Base-by-base conservation (phyloP, 2,113 vertebrate genomes). In the Labeo catla region DNA sequence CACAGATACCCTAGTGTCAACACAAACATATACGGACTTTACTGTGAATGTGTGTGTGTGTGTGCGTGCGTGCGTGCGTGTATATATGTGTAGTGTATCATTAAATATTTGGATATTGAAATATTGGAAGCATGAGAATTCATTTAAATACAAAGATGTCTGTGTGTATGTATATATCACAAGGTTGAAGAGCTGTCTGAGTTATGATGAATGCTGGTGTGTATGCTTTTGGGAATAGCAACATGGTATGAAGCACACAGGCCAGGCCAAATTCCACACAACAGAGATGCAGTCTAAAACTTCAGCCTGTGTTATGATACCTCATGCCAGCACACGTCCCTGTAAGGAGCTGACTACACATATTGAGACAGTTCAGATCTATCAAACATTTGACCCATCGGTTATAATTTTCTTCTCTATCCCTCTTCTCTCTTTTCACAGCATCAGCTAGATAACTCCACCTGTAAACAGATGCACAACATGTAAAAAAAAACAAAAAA, bases 21-120 rank as follows among this genome's bases (percentile, higher is more conserved):
- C 94, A 95, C 94, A 93, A 93, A 95, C 93, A 95, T 93, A 93
- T 93, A 94, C 91, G 93, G 93, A 94, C 93, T 95, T 93, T 94
- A 95, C 93, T 93, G 93, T 92, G 91, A 91, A 89, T 91, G 90
- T 90, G 92, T 91, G 54, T 91, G 87, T 89, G 87, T 66, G 61
- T 66, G 43, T 47, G 12, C 54, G 74, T 43, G 68, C 68, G 12
- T 77, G 74, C 36, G 68, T 34, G 21, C 57, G 57, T 8, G 21
- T n/a, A 77, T 54, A n/a, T 91, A 92, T 91, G 89, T 93, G 91
- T 87, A 86, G 89, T 93, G 90, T 89, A 90, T 91, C 86, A 88
- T 84, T 89, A 89, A 90, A 84, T 87, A 80, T 85, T 91, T 86
- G 86, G 84, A 90, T 90, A 89, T 87, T 84, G 63, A 78, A 88